Base-by-base conservation (phyloP, 2,797 vertebrate species). In the Crocodylus rhombifer region DNA sequence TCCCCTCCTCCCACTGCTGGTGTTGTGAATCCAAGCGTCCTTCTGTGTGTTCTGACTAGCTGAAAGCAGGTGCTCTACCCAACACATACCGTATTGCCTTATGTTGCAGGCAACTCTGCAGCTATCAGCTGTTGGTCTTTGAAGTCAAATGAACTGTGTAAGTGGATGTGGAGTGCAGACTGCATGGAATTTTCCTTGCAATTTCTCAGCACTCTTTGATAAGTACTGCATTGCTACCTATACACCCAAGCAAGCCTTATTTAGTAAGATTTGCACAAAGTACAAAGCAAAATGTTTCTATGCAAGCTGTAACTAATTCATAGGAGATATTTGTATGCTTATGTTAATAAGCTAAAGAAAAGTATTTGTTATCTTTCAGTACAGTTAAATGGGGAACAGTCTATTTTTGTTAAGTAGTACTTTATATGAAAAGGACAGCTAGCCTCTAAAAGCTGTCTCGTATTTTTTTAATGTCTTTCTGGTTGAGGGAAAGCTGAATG, bases 251-350 rank as follows among this genome's bases (percentile, higher is more conserved):
- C 84, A 64, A 88, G 98, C 97, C 97, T 98, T 98, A 97, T 90
- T 95, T 93, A 95, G 92, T 96, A 87, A 93, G 87, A 97, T 97
- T 97, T 98, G 97, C 97, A 98, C 97, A 96, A 92, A 95, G 76
- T 84, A 96, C 92, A 95, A 91, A 94, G 17, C 82, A 84, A 92
- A 92, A 82, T 42, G 26, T 92, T 91, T 94, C 95, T 98, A 96
- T 97, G 97, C 97, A 97, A 97, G 95, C 84, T 73, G 25, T 96
- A 94, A 82, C 85, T 89, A 79, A 69, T 58, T 85, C 77, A 56
- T 91, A 88, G 91, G 80, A 69, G 33, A 92, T 64, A 56, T 61
- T 89, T 96, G 87, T 93, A 86, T 87, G 92, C 94, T 92, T 94
- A 77, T 91, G 91, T 92, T 86, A 94, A 95, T 93, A 95, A 96